phyloP scores from a whole-genome alignment of 2,113 vertebrate species.

The Protobothrops flavoviridis region DNA sequence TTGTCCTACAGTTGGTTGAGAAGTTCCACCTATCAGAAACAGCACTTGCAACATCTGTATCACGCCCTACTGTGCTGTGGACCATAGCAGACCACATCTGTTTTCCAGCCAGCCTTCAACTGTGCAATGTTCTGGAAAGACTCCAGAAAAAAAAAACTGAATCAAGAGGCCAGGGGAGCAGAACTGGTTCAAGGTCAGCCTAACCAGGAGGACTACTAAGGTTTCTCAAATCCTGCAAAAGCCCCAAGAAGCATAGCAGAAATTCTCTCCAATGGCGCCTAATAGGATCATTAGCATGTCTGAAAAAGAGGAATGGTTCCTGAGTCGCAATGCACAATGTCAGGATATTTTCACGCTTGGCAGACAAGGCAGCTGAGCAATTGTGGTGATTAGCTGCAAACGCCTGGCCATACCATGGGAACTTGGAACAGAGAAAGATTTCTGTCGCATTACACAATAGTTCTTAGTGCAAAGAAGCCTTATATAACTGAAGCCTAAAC shows the following conservation, averaged over 20 bases:
- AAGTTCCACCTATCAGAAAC: neutral
- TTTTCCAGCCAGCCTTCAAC: neutral
- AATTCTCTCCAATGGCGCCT: neutral
- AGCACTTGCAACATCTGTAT: neutral
- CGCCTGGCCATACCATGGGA: neutral
- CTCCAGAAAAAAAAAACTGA: neutral
- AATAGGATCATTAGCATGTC: neutral
- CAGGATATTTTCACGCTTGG: fast-evolving
- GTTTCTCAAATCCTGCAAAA: fast-evolving
- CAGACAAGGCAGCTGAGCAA: neutral
- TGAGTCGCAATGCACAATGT: neutral
- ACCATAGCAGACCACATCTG: neutral
- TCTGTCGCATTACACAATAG: neutral
- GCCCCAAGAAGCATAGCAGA: neutral
- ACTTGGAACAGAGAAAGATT: neutral
- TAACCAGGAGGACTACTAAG: neutral
- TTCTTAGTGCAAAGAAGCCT: neutral
- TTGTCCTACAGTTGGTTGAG: neutral
- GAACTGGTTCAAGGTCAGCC: fast-evolving
- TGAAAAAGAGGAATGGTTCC: neutral
- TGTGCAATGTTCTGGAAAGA: neutral
- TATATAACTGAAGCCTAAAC: neutral
- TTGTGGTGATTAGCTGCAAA: neutral
- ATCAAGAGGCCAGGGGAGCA: neutral
- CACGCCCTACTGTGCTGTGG: neutral